Conservation (phyloP, 2,797 vertebrate species). For the Mus spretus region DNA sequence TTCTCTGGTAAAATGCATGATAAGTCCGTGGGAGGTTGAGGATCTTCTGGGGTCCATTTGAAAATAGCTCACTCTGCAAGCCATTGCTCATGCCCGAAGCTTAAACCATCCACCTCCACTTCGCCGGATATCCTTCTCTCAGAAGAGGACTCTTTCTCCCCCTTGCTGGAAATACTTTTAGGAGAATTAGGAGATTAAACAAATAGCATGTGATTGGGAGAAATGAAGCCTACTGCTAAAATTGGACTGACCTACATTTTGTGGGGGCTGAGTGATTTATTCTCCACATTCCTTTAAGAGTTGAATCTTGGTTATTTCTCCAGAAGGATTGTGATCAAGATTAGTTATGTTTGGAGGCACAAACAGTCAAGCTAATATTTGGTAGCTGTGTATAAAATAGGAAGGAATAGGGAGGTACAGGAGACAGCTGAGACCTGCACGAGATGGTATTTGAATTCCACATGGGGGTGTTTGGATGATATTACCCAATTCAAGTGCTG, state of each 20-base stretch:
- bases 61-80: not conserved
- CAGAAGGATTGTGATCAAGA: constrained; percentile 67
- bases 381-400: not conserved
- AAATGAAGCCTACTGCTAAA: constrained; percentile 57
- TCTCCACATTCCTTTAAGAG: constrained; percentile 63
- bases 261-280: constrained; percentile 1
- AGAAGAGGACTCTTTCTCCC: not conserved
- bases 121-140: not conserved
- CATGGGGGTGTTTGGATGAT: not conserved
- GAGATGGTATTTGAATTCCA: not conserved
- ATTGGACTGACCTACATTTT: constrained; percentile 58
- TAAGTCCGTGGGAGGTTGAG: not conserved
- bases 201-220: constrained; percentile 45
- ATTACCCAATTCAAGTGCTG: constrained; percentile 3
- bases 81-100: not conserved
- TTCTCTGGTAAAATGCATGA: not conserved
- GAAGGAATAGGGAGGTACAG: not conserved
- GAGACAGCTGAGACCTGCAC: not conserved
- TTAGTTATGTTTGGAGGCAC: constrained; percentile 6
- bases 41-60: not conserved
- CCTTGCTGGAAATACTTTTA: constrained; percentile 25
- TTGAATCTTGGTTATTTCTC: constrained; percentile 58
- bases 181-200: constrained; percentile 63
- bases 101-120: not conserved
- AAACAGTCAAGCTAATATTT: constrained; percentile 21